These are phyloP conservation scores for Microplitis mediator DNA, from an alignment of 1,140 invertebrate genomes.

Conservation along the genomic window DNA sequence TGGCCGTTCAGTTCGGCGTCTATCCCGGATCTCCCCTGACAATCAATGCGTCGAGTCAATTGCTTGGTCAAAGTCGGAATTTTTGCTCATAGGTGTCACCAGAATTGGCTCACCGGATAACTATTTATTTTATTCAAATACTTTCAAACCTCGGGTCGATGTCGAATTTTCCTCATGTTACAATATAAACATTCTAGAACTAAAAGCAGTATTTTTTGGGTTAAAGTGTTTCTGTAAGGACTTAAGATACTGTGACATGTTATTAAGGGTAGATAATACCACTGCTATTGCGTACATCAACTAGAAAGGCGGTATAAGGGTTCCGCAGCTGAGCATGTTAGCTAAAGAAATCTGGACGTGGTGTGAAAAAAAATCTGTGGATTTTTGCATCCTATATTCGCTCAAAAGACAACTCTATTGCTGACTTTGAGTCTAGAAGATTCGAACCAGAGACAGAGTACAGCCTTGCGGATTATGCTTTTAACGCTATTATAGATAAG, in stretches of 20 bases:
- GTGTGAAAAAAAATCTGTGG: conserved; percentile 22
- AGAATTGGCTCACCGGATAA: too few relatives aligned
- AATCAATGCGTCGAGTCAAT: too few relatives aligned
- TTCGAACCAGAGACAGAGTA: conserved; percentile 28
- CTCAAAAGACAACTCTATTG: conserved; percentile 23
- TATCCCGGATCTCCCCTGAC: too few relatives aligned
- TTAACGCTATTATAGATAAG: conserved; percentile 24
- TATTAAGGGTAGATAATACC: conserved; percentile 20
- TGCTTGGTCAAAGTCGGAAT: too few relatives aligned
- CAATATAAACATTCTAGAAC: conserved; percentile 30
- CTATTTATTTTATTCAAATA: too few relatives aligned
- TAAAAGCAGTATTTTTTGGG: conserved; percentile 20
- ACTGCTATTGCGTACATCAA: conserved; percentile 26
- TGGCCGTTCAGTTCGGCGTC: too few relatives aligned
- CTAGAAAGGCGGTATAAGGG: conserved; percentile 16
- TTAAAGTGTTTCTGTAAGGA: conserved; percentile 25
- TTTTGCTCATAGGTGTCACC: too few relatives aligned
- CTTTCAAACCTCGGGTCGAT: too few relatives aligned
- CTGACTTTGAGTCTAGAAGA: conserved; percentile 25
- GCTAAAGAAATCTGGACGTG: conserved; percentile 30
- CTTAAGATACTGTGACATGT: conserved; percentile 3
- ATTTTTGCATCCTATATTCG: conserved; percentile 33
- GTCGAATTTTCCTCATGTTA: too few relatives aligned
- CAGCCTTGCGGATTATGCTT: conserved; percentile 15
- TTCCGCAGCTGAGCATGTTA: conserved; percentile 8